Evolutionary conservation across 2,113 vertebrate genomes (phyloP).

Genomic region (Pituophis catenifer): DNA sequence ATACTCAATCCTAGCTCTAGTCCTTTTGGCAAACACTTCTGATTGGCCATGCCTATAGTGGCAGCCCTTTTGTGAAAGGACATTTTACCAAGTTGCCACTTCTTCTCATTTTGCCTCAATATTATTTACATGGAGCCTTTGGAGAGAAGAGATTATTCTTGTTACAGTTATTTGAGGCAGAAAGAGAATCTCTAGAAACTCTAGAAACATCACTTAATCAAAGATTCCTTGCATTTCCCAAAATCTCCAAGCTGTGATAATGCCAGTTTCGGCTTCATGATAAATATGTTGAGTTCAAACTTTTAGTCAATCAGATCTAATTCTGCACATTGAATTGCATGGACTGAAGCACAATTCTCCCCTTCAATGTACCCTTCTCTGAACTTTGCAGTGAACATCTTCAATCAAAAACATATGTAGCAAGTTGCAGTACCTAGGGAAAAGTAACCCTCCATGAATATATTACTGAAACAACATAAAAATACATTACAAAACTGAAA

Average conservation of each 20-base stretch:
- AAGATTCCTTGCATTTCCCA: not conserved
- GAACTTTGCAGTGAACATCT: not conserved
- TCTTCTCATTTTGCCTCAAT: not conserved
- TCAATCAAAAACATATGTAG: not conserved
- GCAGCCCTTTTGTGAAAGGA: not conserved
- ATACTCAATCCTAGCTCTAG: not conserved
- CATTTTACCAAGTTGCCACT: not conserved
- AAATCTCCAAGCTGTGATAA: not conserved
- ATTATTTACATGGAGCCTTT: not conserved
- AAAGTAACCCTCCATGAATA: not conserved
- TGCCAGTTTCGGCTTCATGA: not conserved
- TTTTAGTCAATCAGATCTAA: not conserved
- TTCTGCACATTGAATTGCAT: too few species aligned
- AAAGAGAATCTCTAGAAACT: not conserved
- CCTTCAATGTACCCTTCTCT: not conserved
- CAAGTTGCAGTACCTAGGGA: not conserved
- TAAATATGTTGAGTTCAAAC: not conserved
- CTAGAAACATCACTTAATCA: not conserved
- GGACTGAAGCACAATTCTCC: not conserved
- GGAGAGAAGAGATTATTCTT: not conserved
- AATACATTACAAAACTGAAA: not conserved
- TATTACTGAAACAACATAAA: not conserved
- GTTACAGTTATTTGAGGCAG: not conserved
- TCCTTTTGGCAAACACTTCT: not conserved
- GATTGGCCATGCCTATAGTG: not conserved